Percentiles rank a stretch among this genome's conserved stretches.
phyloP scores from a whole-genome alignment of 2,888 invertebrate genomes.

The Zaprionus obscuricornis region DNA sequence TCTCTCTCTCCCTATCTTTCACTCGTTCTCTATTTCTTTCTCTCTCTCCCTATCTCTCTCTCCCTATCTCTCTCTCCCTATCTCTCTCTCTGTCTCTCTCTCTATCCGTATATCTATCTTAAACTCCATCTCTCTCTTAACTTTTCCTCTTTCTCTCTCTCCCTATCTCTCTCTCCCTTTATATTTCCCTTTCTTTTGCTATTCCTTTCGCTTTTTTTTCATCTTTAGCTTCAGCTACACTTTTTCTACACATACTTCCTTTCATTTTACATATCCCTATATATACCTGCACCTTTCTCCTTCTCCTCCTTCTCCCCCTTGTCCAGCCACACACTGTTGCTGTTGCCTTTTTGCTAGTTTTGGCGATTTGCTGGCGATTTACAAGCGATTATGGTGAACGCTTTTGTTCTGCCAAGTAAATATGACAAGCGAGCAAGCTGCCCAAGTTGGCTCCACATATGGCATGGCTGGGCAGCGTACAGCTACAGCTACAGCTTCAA shows the following conservation, averaged over 20 bases:
- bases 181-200: neutral
- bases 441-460: slow-evolving; percentile 51
- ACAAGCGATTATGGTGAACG: slow-evolving; percentile 59
- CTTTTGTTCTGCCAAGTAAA: slow-evolving; percentile 72
- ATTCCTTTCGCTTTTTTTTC: too few species aligned
- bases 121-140: neutral
- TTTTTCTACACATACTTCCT: too few species aligned
- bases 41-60: neutral
- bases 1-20: neutral
- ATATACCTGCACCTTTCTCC: neutral
- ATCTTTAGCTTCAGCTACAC: too few species aligned
- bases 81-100: neutral
- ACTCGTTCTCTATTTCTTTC: neutral
- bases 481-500: slow-evolving; percentile 3
- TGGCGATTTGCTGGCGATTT: slow-evolving; percentile 36
- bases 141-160: neutral
- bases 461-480: slow-evolving; percentile 18
- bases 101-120: too few species aligned
- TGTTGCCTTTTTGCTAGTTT: slow-evolving; percentile 23
- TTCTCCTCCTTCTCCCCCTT: neutral
- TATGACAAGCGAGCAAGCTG: slow-evolving; percentile 58
- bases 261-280: neutral
- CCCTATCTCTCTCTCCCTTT: neutral
- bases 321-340: neutral
- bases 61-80: neutral